Evolutionary conservation across 2,797 vertebrate species (phyloP).

Genomic region (Clarias pachynema): DNA sequence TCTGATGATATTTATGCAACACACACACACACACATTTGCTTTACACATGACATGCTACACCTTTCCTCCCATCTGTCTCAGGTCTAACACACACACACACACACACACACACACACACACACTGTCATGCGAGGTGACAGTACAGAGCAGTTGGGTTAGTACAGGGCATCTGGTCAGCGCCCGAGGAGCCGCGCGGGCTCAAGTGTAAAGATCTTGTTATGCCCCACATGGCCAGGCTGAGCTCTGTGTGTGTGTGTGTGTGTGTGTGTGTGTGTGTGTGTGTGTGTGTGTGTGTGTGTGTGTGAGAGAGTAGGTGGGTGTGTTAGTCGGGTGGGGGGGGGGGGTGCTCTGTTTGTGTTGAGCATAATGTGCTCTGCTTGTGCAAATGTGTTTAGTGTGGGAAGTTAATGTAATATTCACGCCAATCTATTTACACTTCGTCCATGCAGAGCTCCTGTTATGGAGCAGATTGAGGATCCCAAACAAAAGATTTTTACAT

Average conservation of each 20-base stretch:
- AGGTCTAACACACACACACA: conserved; percentile 42
- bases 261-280: conserved; percentile 27
- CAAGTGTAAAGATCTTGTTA: conserved; percentile 65
- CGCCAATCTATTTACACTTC: conserved; percentile 45
- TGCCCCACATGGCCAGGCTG: conserved; percentile 41
- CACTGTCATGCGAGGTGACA: conserved; percentile 73
- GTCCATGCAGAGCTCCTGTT: conserved; percentile 24
- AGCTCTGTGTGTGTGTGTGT: conserved; percentile 12
- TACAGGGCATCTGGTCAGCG: conserved; percentile 77
- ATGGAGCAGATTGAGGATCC: conserved; percentile 10
- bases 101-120: conserved; percentile 41
- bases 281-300: conserved; percentile 9
- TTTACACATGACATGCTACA: conserved; percentile 78
- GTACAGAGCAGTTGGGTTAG: conserved; percentile 72
- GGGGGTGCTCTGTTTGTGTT: conserved; percentile 47
- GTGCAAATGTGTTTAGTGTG: conserved; percentile 41
- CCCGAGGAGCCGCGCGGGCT: conserved; percentile 68
- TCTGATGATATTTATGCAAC: not conserved
- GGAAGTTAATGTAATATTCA: conserved; percentile 37
- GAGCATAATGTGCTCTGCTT: conserved; percentile 57
- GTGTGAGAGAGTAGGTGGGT: not conserved
- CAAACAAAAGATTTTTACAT: not conserved
- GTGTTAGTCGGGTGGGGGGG: not conserved
- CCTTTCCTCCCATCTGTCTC: conserved; percentile 78
- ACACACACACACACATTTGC: conserved; percentile 13